phyloP scores from a whole-genome alignment of 1,140 invertebrate genomes.

The Cotesia chilonis region DNA sequence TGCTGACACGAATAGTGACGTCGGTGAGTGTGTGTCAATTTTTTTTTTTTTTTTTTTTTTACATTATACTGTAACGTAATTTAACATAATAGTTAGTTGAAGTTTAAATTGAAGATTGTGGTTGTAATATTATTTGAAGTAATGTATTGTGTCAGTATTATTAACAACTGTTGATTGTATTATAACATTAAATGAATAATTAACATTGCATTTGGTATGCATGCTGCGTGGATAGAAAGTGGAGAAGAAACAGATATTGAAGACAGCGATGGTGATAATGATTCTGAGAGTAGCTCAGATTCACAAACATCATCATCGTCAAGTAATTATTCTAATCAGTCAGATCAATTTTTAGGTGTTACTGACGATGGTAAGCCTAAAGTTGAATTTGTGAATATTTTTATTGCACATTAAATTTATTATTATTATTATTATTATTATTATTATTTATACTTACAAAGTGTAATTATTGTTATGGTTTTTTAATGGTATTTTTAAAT shows the following conservation, averaged over 20 bases:
- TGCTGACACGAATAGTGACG: slow-evolving; percentile 65
- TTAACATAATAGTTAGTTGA: too few relatives aligned
- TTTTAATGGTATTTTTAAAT: slow-evolving; percentile 33
- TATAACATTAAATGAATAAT: slow-evolving; percentile 30
- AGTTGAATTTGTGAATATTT: neutral
- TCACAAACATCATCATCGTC: slow-evolving; percentile 63
- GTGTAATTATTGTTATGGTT: slow-evolving; percentile 43
- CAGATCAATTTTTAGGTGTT: slow-evolving; percentile 62
- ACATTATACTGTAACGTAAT: too few relatives aligned
- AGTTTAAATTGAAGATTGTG: neutral
- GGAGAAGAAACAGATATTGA: slow-evolving; percentile 63
- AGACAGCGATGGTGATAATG: slow-evolving; percentile 64
- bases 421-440: slow-evolving; percentile 45
- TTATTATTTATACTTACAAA: neutral
- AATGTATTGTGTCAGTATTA: neutral
- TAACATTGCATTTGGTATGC: slow-evolving; percentile 37
- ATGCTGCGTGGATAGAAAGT: slow-evolving; percentile 66
- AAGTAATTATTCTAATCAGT: slow-evolving; percentile 62
- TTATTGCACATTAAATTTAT: neutral
- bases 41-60: too few relatives aligned
- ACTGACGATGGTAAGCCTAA: slow-evolving; percentile 62
- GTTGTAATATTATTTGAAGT: neutral
- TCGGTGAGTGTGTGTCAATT: slow-evolving; percentile 57
- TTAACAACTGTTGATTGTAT: neutral
- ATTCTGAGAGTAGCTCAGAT: slow-evolving; percentile 67